Conservation (phyloP, 2,797 vertebrate species). For the Sternarchorhynchus goeldii region DNA sequence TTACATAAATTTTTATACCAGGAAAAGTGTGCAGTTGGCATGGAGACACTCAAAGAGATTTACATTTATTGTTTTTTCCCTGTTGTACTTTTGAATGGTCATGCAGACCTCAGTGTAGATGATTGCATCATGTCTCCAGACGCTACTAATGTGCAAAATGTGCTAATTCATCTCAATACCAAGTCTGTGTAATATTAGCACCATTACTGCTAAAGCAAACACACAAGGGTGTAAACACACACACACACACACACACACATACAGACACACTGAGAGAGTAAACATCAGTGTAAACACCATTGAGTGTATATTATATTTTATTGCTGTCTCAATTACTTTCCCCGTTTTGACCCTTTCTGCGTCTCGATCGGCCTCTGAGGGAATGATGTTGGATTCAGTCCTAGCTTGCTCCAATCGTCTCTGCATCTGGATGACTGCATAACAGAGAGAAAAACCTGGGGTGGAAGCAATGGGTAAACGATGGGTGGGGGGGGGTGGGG, state of each 20-base stretch:
- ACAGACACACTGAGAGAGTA: conserved; percentile 24
- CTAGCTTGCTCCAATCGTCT: background rate
- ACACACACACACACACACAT: conserved; percentile 21
- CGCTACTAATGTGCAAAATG: conserved; percentile 26
- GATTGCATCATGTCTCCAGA: conserved; percentile 34
- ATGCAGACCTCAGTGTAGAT: conserved; percentile 32
- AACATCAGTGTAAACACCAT: conserved; percentile 49
- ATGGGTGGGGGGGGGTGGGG: no score
- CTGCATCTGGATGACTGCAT: background rate
- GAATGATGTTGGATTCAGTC: conserved; percentile 22
- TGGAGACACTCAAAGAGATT: conserved; percentile 16
- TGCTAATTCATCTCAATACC: conserved; percentile 11
- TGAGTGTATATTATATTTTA: conserved; percentile 17
- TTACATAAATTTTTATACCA: conserved; percentile 39
- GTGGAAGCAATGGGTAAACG: no score
- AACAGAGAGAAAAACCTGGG: background rate
- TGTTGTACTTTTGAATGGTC: conserved; percentile 35
- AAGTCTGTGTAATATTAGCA: conserved; percentile 23
- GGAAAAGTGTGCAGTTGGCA: conserved; percentile 38
- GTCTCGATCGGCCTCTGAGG: conserved; percentile 8
- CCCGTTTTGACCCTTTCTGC: background rate
- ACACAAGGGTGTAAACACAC: background rate
- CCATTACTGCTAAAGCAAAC: conserved; percentile 49
- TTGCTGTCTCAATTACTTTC: no score
- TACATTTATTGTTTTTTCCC: conserved; percentile 37